phyloP scores from a whole-genome alignment of 1,140 invertebrate species.

The Artemia franciscana region DNA sequence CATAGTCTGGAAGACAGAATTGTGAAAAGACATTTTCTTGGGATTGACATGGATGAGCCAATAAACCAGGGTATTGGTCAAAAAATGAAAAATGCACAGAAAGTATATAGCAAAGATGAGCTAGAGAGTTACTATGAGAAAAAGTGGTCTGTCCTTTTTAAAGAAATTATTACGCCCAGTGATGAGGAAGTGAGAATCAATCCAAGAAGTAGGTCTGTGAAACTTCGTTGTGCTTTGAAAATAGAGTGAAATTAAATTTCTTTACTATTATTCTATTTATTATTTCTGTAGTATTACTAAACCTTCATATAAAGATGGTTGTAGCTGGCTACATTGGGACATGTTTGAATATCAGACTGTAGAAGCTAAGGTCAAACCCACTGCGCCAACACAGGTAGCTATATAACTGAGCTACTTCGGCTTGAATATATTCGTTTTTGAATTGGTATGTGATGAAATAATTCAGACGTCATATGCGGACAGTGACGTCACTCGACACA shows the following conservation, averaged over 20 bases:
- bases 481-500: too few relatives aligned
- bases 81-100: constrained; percentile 15
- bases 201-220: constrained; percentile 63
- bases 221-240: constrained; percentile 55
- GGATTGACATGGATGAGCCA: constrained; percentile 35
- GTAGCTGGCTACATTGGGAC: too few relatives aligned
- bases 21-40: constrained; percentile 65
- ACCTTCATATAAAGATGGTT: too few relatives aligned
- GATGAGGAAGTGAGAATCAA: constrained; percentile 48
- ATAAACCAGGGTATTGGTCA: constrained; percentile 14
- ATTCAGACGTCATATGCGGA: too few relatives aligned
- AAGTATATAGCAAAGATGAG: constrained; percentile 22
- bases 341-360: too few relatives aligned
- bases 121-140: constrained; percentile 32
- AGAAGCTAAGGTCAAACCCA: too few relatives aligned
- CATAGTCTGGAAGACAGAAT: constrained; percentile 89
- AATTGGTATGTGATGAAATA: too few relatives aligned
- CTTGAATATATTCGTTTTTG: too few relatives aligned
- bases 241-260: neutral
- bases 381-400: too few relatives aligned
- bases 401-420: too few relatives aligned
- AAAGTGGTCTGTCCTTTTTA: constrained; percentile 50
- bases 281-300: too few relatives aligned
- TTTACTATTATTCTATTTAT: too few relatives aligned
- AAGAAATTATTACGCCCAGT: constrained; percentile 49